These are phyloP conservation scores for Hippocampus kuda DNA, from an alignment of 2,797 vertebrate genomes.

Conservation along the genomic window DNA sequence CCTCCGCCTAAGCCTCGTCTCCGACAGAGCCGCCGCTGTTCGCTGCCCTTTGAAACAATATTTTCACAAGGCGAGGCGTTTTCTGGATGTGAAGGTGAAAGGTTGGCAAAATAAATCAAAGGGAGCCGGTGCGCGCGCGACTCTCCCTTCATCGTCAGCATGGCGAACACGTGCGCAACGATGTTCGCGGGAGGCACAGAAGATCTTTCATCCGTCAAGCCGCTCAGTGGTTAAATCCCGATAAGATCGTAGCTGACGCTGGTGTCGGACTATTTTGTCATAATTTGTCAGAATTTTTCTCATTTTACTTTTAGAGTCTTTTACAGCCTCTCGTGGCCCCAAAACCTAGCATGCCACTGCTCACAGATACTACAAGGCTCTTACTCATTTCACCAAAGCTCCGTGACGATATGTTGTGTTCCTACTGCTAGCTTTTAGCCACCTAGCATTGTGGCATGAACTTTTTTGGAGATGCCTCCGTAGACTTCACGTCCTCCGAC, in stretches of 20 bases:
- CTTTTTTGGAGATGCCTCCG: neutral
- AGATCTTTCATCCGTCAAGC: constrained; percentile 20
- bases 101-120: constrained; percentile 37
- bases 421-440: neutral
- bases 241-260: neutral
- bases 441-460: neutral
- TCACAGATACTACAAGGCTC: no score
- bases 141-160: constrained; percentile 12
- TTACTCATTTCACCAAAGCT: no score
- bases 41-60: constrained; percentile 39
- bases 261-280: neutral
- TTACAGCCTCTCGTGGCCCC: no score
- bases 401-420: no score
- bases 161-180: constrained; percentile 29
- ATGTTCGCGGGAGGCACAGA: constrained; percentile 24
- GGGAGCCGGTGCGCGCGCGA: constrained; percentile 17
- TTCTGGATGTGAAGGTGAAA: constrained; percentile 39
- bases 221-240: constrained; percentile 17
- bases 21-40: constrained; percentile 40
- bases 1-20: constrained; percentile 25
- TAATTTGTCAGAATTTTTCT: no score
- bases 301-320: neutral
- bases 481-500: constrained; percentile 3
- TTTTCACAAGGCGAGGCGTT: constrained; percentile 41
- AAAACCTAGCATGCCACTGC: no score